phyloP scores from a whole-genome alignment of 1,140 invertebrate genomes.

The Galleria mellonella region DNA sequence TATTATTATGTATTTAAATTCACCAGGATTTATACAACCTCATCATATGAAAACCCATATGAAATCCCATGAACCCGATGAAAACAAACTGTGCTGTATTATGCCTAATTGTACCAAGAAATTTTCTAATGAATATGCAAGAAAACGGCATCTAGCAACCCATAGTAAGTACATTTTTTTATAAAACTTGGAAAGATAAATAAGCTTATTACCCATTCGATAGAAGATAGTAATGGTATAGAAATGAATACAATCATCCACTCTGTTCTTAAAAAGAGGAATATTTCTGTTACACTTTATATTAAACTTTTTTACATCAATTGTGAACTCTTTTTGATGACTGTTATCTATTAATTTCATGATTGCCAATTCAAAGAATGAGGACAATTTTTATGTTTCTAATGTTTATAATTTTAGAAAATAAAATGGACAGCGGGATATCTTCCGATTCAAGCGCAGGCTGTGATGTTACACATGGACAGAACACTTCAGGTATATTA shows the following conservation, averaged over 20 bases:
- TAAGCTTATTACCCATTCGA: neutral
- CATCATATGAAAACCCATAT: constrained; percentile 56
- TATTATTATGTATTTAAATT: neutral
- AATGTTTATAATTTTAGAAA: constrained; percentile 14
- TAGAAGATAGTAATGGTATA: too few relatives aligned
- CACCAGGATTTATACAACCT: constrained; percentile 51
- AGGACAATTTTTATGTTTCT: neutral
- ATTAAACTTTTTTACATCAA: too few relatives aligned
- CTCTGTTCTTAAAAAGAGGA: too few relatives aligned
- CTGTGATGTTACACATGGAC: constrained; percentile 5
- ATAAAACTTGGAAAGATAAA: too few relatives aligned
- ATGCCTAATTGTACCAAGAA: constrained; percentile 33
- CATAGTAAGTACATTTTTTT: constrained; percentile 34
- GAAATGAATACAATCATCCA: too few relatives aligned
- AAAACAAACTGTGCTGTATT: constrained; percentile 25
- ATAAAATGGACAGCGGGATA: constrained; percentile 20
- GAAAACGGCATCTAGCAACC: constrained; percentile 37
- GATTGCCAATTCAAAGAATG: too few relatives aligned
- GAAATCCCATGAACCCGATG: constrained; percentile 34
- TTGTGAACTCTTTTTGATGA: too few relatives aligned
- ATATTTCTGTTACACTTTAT: too few relatives aligned
- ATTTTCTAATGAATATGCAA: constrained; percentile 42
- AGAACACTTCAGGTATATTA: neutral
- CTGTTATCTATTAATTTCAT: too few relatives aligned
- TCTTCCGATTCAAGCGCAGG: constrained; percentile 17